Evolutionary conservation across 2,113 vertebrate genomes (phyloP).

Genomic region (Cyanoramphus novaezelandiae): DNA sequence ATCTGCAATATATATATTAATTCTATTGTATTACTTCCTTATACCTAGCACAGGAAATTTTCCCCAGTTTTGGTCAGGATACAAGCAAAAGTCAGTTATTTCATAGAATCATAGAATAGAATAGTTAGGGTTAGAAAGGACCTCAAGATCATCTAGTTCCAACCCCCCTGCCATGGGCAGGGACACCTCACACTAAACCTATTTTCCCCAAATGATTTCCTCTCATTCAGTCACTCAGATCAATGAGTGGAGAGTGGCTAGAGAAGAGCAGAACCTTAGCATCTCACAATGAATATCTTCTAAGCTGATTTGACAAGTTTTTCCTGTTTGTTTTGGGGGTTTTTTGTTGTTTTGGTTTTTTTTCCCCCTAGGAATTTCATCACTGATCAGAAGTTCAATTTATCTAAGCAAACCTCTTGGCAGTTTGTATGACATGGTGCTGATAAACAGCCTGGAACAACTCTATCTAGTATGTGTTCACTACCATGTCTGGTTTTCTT

Average conservation of each 20-base stretch:
- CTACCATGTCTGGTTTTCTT: neutral
- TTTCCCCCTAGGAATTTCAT: neutral
- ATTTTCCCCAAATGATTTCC: neutral
- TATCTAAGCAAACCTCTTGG: neutral
- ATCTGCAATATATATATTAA: neutral
- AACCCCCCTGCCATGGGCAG: too few relatives aligned
- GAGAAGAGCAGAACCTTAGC: neutral
- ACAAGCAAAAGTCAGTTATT: neutral
- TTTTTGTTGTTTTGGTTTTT: too few relatives aligned
- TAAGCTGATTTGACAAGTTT: neutral
- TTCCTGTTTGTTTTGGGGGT: neutral
- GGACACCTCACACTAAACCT: neutral
- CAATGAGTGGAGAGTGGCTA: neutral
- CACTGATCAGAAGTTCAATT: neutral
- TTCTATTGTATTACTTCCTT: neutral
- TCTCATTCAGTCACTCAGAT: neutral
- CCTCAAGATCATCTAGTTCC: too few relatives aligned
- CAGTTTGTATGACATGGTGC: neutral
- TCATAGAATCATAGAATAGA: too few relatives aligned
- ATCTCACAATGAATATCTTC: neutral
- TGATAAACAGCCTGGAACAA: neutral
- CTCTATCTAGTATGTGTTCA: neutral
- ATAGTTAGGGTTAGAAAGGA: too few relatives aligned
- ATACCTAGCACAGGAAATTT: neutral
- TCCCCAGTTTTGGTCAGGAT: neutral